These are phyloP conservation scores for Labeo calbasu DNA, from an alignment of 2,797 vertebrate genomes.

Conservation along the genomic window DNA sequence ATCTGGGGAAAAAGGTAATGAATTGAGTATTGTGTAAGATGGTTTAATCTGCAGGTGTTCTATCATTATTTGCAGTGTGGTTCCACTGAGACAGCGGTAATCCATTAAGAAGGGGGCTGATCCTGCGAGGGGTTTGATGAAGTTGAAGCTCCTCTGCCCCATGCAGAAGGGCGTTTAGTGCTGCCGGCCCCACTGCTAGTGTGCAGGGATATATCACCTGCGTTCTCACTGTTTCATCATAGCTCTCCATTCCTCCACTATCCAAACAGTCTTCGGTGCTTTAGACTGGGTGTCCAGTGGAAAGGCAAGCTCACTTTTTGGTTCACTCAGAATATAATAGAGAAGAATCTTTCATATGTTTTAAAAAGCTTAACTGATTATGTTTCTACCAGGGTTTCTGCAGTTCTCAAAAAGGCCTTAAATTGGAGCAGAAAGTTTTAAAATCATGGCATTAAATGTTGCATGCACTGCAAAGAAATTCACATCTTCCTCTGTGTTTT, in stretches of 20 bases:
- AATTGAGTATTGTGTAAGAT: constrained; percentile 84
- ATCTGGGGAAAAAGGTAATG: constrained; percentile 76
- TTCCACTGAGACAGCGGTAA: constrained; percentile 82
- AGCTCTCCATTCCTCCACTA: constrained; percentile 71
- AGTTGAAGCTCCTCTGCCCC: constrained; percentile 72
- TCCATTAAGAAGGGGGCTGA: constrained; percentile 83
- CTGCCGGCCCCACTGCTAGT: constrained; percentile 80
- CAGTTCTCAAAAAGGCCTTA: not conserved
- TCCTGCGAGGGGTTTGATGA: constrained; percentile 71
- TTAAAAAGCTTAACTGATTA: not conserved
- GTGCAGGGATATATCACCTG: constrained; percentile 78
- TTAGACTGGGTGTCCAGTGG: not conserved
- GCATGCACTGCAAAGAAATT: not conserved
- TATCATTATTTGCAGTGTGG: constrained; percentile 86
- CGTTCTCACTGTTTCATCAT: constrained; percentile 76
- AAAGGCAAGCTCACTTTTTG: constrained; percentile 1
- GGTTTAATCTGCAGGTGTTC: constrained; percentile 84
- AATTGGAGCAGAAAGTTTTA: not conserved
- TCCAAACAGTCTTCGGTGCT: constrained; percentile 35
- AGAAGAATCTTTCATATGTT: not conserved
- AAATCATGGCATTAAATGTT: not conserved
- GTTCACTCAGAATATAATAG: not conserved
- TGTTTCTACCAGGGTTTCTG: not conserved
- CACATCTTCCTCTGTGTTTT: not conserved
- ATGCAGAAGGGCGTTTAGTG: constrained; percentile 82